Percentiles rank a stretch among this genome's conserved stretches.
Conservation (phyloP, 35 echinoderm and acorn worm species). For the Patiria miniata region DNA sequence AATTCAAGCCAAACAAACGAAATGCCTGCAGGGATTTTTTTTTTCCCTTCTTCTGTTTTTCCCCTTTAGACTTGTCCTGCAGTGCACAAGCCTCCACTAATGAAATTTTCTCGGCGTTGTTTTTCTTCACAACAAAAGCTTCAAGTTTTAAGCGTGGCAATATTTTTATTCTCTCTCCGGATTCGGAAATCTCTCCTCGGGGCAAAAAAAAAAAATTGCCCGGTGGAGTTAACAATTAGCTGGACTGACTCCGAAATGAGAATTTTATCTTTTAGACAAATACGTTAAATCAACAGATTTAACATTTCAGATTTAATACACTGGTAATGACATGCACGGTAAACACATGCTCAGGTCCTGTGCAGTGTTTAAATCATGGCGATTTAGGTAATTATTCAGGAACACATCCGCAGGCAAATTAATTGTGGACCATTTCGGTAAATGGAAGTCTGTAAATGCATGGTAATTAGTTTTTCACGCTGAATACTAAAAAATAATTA, state of each 20-base stretch:
- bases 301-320: not conserved
- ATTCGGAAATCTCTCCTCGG: not conserved
- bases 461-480: too few species aligned
- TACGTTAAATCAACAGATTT: slow-evolving; percentile 13
- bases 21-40: not conserved
- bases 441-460: too few species aligned
- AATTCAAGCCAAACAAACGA: not conserved
- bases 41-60: not conserved
- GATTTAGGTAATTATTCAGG: too few species aligned
- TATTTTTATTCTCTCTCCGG: not conserved
- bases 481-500: too few species aligned
- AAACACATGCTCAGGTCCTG: too few species aligned
- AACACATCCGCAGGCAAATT: too few species aligned
- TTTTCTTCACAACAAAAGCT: slow-evolving; percentile 26
- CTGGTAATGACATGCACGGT: too few species aligned
- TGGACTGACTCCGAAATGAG: not conserved
- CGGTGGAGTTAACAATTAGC: slow-evolving; percentile 9
- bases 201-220: not conserved
- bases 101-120: slow-evolving; percentile 13
- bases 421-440: too few species aligned
- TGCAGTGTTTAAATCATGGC: too few species aligned
- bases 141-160: not conserved
- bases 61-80: not conserved
- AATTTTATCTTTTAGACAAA: not conserved
- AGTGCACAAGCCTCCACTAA: not conserved